Evolutionary conservation across 2,888 invertebrate species (phyloP).

Genomic region (Ichneumoninae sp.): DNA sequence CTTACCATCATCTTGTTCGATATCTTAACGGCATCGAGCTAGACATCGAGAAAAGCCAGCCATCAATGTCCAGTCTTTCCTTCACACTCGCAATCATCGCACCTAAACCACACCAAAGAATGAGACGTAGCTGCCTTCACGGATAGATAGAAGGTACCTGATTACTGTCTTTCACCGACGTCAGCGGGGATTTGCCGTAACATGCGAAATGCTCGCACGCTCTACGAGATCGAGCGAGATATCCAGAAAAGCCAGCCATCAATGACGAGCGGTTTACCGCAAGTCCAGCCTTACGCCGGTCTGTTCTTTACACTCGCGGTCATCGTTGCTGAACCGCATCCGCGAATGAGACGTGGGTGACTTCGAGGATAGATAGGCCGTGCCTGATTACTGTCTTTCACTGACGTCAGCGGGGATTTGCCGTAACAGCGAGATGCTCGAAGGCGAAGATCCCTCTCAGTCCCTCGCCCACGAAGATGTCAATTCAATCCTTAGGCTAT

Average conservation of each 20-base stretch:
- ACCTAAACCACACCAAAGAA: conserved; percentile 3
- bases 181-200: conserved; percentile 12
- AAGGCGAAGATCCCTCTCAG: neutral
- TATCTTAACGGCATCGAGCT: too few species aligned
- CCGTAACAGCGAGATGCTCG: neutral
- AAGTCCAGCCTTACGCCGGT: neutral
- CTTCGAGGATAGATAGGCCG: neutral
- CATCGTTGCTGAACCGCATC: conserved; percentile 6
- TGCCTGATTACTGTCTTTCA: conserved; percentile 39
- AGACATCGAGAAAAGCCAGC: too few species aligned
- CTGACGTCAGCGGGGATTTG: conserved; percentile 35
- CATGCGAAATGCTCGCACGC: neutral
- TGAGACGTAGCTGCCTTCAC: neutral
- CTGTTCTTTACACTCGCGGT: neutral
- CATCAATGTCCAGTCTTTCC: neutral
- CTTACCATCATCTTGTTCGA: too few species aligned
- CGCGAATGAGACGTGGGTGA: conserved; percentile 4
- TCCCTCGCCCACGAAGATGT: conserved; percentile 24
- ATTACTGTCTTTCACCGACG: conserved; percentile 37
- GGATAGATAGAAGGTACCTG: conserved; percentile 7
- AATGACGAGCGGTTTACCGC: neutral
- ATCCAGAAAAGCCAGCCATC: too few species aligned
- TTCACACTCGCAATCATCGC: neutral
- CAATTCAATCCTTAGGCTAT: conserved; percentile 52
- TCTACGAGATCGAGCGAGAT: too few species aligned